These are phyloP conservation scores for Papilio dardanus DNA, from an alignment of 1,140 invertebrate genomes.

Conservation along the genomic window DNA sequence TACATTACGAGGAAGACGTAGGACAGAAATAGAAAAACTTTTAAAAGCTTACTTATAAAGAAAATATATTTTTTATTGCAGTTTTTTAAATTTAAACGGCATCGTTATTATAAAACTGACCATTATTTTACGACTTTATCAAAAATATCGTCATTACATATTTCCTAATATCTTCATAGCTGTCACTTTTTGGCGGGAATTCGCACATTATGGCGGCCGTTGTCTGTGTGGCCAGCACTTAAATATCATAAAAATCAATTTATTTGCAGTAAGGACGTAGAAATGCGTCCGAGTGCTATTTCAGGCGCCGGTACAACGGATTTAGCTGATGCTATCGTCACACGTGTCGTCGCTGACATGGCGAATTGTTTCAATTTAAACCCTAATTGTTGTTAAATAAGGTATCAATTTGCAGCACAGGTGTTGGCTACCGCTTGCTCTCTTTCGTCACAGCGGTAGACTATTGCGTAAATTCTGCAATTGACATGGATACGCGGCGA, in stretches of 20 bases:
- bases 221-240: slow-evolving; percentile 22
- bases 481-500: slow-evolving; percentile 4
- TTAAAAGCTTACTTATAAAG: neutral
- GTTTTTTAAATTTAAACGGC: neutral
- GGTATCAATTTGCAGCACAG: slow-evolving; percentile 6
- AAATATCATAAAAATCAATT: slow-evolving; percentile 34
- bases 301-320: slow-evolving; percentile 39
- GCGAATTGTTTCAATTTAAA: slow-evolving; percentile 22
- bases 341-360: neutral
- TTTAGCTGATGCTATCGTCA: slow-evolving; percentile 42
- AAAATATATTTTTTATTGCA: neutral
- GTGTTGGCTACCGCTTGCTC: slow-evolving; percentile 7
- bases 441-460: slow-evolving; percentile 15
- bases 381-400: slow-evolving; percentile 12
- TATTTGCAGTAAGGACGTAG: slow-evolving; percentile 42
- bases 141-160: neutral
- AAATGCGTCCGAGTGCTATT: slow-evolving; percentile 46
- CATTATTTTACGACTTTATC: neutral
- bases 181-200: slow-evolving; percentile 25
- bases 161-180: neutral
- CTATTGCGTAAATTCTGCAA: slow-evolving; percentile 28
- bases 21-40: neutral
- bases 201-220: neutral
- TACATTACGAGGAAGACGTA: neutral
- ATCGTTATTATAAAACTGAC: slow-evolving; percentile 1